Evolutionary conservation across 2,113 vertebrate genomes (phyloP).

Genomic region (Riparia riparia): DNA sequence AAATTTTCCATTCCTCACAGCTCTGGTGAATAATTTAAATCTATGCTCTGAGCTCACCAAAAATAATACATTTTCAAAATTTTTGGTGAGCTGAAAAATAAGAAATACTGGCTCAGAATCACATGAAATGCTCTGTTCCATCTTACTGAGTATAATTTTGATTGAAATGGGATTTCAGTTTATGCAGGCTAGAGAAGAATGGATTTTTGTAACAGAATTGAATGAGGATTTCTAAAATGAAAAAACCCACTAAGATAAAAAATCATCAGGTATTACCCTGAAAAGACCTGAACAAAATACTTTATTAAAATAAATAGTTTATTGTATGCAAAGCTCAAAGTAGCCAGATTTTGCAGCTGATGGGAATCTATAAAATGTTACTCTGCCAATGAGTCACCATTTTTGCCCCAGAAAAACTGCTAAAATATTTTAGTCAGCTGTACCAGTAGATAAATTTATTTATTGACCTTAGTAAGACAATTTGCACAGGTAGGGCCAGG

Average conservation of each 20-base stretch:
- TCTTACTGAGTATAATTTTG: background rate
- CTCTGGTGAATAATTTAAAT: constrained; percentile 58
- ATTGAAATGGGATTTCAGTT: background rate
- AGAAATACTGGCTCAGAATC: constrained; percentile 8
- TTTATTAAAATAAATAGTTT: background rate
- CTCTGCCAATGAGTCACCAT: background rate
- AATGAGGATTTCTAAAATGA: background rate
- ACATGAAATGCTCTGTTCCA: background rate
- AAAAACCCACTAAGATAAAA: background rate
- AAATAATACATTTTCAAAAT: constrained; percentile 28
- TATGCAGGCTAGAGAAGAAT: background rate
- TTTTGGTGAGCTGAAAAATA: constrained; percentile 30
- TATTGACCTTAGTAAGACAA: background rate
- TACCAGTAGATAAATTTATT: background rate
- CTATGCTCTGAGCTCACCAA: background rate
- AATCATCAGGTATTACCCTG: background rate
- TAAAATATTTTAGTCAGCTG: background rate
- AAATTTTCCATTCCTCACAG: constrained; percentile 18
- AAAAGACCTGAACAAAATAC: background rate
- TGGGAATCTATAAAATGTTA: background rate
- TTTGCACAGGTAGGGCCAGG: background rate
- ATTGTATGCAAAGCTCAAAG: background rate
- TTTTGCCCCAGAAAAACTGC: background rate
- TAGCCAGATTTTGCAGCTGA: background rate
- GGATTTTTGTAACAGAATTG: background rate